Conservation (phyloP, 2,113 vertebrate genomes). For the Alosa alosa region DNA sequence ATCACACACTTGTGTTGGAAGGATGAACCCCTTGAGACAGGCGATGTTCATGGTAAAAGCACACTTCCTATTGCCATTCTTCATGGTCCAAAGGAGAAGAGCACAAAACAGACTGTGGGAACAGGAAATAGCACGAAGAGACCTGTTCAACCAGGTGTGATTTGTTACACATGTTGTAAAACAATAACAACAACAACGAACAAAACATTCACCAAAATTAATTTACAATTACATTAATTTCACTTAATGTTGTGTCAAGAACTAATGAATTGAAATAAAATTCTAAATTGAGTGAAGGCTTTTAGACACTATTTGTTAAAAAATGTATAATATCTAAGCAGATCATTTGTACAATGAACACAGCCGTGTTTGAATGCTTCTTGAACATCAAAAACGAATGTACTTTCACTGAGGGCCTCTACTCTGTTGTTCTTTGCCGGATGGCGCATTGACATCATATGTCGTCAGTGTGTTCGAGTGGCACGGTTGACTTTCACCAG, state of each 20-base stretch:
- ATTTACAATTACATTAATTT: not conserved
- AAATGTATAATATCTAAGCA: not conserved
- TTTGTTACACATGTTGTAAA: not conserved
- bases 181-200: not conserved
- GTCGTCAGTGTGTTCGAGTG: conserved; percentile 15
- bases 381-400: not conserved
- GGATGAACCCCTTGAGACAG: conserved; percentile 61
- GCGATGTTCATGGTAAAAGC: conserved; percentile 11
- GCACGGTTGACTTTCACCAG: conserved; percentile 15
- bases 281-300: not conserved
- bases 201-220: not conserved
- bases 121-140: not conserved
- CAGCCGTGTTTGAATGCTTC: not conserved
- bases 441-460: conserved; percentile 6
- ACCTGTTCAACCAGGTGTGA: not conserved
- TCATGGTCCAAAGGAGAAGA: not conserved
- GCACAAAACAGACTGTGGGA: not conserved
- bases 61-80: conserved; percentile 7
- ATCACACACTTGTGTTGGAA: conserved; percentile 55
- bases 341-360: not conserved
- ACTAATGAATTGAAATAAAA: not conserved
- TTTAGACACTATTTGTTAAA: not conserved
- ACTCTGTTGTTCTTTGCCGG: not conserved
- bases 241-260: not conserved
- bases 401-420: not conserved